Percentiles rank a stretch among this genome's conserved stretches.
phyloP scores from a whole-genome alignment of 2,113 vertebrate genomes.

The Odobenus rosmarus region DNA sequence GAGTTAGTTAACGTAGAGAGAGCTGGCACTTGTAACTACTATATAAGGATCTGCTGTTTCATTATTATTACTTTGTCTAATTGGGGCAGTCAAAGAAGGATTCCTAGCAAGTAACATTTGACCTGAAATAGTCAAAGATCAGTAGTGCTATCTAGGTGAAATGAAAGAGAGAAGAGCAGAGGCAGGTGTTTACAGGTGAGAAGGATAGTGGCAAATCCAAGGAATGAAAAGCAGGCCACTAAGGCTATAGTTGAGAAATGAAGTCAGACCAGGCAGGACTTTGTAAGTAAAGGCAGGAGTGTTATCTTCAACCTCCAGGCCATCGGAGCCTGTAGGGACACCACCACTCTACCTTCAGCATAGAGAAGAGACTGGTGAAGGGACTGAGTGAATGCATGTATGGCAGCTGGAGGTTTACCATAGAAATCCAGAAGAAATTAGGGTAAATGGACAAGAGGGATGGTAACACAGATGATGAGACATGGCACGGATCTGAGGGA shows the following conservation, averaged over 20 bases:
- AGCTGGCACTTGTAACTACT: background rate
- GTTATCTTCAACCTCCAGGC: background rate
- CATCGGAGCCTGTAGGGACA: background rate
- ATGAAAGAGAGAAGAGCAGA: background rate
- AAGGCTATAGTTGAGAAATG: background rate
- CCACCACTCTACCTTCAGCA: background rate
- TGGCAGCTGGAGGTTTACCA: background rate
- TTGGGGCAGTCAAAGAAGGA: background rate
- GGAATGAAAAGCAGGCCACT: background rate
- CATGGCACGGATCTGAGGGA: background rate
- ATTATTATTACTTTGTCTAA: background rate
- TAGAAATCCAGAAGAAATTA: background rate
- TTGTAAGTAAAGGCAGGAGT: background rate
- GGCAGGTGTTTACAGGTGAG: background rate
- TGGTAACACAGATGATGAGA: background rate
- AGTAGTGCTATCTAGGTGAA: background rate
- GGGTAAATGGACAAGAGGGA: background rate
- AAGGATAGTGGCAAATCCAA: background rate
- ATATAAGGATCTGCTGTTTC: background rate
- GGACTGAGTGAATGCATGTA: background rate
- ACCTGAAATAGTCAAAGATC: background rate
- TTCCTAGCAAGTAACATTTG: background rate
- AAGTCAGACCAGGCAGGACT: background rate
- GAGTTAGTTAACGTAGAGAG: background rate
- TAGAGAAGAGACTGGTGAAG: background rate